Base-by-base conservation (phyloP, 2,888 invertebrate species). In the Phaonia tiefii region DNA sequence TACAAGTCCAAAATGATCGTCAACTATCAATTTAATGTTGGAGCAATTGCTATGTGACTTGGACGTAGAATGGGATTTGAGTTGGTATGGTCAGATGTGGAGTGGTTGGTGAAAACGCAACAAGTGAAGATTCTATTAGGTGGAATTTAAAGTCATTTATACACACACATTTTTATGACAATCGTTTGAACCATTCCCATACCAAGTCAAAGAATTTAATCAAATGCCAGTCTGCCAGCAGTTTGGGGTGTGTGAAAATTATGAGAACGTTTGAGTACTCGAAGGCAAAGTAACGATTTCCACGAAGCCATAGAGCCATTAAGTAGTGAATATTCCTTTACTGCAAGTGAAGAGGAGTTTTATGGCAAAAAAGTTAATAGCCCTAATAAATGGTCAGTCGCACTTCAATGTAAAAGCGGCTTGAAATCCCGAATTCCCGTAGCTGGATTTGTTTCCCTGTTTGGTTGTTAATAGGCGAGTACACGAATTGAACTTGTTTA, bases 231-330 rank as follows among this genome's bases (percentile, higher is more conserved):
- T 63, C 22, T 15, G 65, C 4, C 31, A 31, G 31, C 31, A 8
- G 17, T 70, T 26, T 8, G 42, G 80, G 76, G 76, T 77, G 76
- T 77, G 76, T 77, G 76, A 37, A 65, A 73, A 39, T 49, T 72
- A 75, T 79, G 75, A 73, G 78, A 80, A 67, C 63, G 37, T 58
- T 51, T 4, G n/a, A 54, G 42, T 42, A 22, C 20, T 42, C 11
- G 13, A 37, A 58, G 3, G 26, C 15, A 66, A 65, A 46, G 49
- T 70, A 70, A 76, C 58, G 37, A 80, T 66, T 80, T 80, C 80
- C 65, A n/a, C 42, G 80, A 80, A 80, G 37, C 65, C 63, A 70
- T 80, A 76, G 70, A 80, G 73, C 73, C 73, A 73, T 74, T 49
- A 80, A 74, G 75, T 76, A 73, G 73, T 76, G 69, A 31, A 58